Evolutionary conservation across 2,888 invertebrate genomes (phyloP).

Genomic region (Epirrhoe alternata): DNA sequence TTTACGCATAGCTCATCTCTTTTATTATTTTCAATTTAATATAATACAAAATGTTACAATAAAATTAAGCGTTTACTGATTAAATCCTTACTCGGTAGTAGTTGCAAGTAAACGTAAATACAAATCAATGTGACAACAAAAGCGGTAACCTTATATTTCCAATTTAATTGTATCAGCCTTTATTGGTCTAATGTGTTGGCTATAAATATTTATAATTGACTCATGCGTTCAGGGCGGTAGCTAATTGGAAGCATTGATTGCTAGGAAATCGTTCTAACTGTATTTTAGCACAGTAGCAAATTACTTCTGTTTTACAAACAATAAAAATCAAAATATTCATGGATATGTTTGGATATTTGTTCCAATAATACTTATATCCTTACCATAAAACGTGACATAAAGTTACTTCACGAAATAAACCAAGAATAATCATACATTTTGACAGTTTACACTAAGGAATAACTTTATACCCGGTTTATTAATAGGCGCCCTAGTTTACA

Average conservation of each 20-base stretch:
- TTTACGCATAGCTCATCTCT: too few species aligned
- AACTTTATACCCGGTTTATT: too few species aligned
- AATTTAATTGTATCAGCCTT: slow-evolving; percentile 49
- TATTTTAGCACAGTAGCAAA: slow-evolving; percentile 9
- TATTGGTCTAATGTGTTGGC: slow-evolving; percentile 48
- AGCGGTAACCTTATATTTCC: slow-evolving; percentile 31
- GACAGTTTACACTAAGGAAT: too few species aligned
- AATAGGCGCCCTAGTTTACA: too few species aligned
- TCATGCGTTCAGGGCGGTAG: slow-evolving; percentile 46
- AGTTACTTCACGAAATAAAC: too few species aligned
- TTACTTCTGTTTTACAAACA: neutral
- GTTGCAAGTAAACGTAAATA: slow-evolving; percentile 15
- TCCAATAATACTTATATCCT: too few species aligned
- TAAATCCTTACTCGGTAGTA: neutral
- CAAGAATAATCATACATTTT: too few species aligned
- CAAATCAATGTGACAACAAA: slow-evolving; percentile 30
- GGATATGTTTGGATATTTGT: neutral
- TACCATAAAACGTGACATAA: too few species aligned
- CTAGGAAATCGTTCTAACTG: slow-evolving; percentile 7
- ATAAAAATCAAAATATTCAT: neutral
- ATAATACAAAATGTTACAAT: neutral
- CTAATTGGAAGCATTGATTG: slow-evolving; percentile 46
- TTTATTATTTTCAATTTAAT: neutral
- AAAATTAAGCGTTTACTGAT: neutral
- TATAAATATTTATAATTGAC: slow-evolving; percentile 58